These are phyloP conservation scores for Notiomystis cincta DNA, from an alignment of 2,113 vertebrate genomes.

Conservation along the genomic window DNA sequence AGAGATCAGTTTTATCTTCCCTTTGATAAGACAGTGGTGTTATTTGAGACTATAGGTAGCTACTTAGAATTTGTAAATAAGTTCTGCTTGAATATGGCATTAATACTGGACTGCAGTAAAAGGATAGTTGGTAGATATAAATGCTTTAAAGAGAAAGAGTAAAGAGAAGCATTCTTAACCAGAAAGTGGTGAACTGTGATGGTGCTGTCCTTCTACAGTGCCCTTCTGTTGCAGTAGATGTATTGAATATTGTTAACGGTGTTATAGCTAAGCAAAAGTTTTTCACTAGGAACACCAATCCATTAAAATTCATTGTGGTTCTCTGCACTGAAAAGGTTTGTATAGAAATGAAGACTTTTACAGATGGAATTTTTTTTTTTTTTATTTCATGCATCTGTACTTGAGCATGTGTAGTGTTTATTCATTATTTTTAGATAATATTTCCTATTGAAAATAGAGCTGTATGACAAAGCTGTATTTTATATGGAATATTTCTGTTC, in stretches of 20 bases:
- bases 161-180: background rate
- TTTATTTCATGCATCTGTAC: background rate
- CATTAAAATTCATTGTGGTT: background rate
- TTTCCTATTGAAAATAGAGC: background rate
- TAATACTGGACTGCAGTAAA: background rate
- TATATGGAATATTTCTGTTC: background rate
- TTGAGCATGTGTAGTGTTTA: accelerated
- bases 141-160: background rate
- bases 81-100: background rate
- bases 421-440: background rate
- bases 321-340: background rate
- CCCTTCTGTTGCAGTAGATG: background rate
- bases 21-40: background rate
- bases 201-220: background rate
- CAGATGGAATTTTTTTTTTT: background rate
- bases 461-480: background rate
- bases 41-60: background rate
- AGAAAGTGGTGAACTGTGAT: background rate
- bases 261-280: background rate
- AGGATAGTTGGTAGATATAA: background rate
- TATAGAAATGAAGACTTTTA: background rate
- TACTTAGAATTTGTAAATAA: background rate
- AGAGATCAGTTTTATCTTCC: background rate
- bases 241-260: background rate
- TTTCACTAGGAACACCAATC: background rate